Evolutionary conservation across 2,797 vertebrate species (phyloP), one percentile per base, ranked within the genome.

Genomic region (Avahi laniger): DNA sequence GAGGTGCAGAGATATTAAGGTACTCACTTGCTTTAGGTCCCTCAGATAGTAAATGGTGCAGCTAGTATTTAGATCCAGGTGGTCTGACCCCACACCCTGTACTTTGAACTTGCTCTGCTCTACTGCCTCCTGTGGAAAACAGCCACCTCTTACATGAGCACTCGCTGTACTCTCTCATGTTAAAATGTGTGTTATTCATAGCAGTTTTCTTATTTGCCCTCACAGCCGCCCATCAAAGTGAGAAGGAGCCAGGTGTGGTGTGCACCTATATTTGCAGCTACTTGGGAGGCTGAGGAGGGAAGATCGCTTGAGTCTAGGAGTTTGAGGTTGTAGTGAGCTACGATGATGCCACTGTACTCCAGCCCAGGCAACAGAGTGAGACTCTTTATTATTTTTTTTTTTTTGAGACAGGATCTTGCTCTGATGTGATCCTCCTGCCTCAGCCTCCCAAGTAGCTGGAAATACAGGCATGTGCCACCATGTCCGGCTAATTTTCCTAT

Each of bases 141-240:
- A 76, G 1, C 35, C 57, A 41, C 20, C 26, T 93, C 73, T 89
- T 41, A 89, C 30, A 57, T 30, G 48, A 84, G 35, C 46, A 80
- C 22, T 79, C n/a, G 57, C 22, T 59, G 3, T 1, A 33, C 30
- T 7, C 35, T 96, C 10, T 78, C 48, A 38, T 93, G 73, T 85
- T 96, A 90, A 95, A 92, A 72, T 88, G 2, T 80, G 50, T 59
- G 22, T 95, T 80, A 75, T 83, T 91, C 54, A 85, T 22, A 84
- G 33, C n/a, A 38, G 20, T n/a, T 61, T 92, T 92, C 50, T 85
- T 26, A 76, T 80, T 95, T 89, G 11, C 63, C 67, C 76, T 52
- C 15, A 43, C 3, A 89, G 76, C n/a, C 41, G 94, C 33, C 24
- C 33, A 69, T 75, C 59, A 67, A 38, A 59, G 41, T 73, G 20